A percentile compares a stretch with the other conserved stretches of the same genome.
phyloP scores from a whole-genome alignment of 2,113 vertebrate species.

The Oncorhynchus kisutch region DNA sequence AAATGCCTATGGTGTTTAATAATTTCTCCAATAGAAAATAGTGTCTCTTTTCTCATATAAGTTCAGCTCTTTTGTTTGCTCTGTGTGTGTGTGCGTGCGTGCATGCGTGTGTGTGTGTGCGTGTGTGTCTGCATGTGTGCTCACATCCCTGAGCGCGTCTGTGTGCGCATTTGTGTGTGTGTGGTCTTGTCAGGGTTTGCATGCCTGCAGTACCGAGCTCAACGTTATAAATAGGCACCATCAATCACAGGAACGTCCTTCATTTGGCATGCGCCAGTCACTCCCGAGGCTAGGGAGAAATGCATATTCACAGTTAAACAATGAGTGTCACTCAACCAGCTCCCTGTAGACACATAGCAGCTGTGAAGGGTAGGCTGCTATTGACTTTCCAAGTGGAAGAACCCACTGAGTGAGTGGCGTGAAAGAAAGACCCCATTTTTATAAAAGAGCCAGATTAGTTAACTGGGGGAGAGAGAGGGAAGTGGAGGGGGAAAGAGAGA shows the following conservation, averaged over 20 bases:
- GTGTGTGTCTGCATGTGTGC: not conserved
- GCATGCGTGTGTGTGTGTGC: not conserved
- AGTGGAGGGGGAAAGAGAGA: not conserved
- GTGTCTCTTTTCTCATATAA: not conserved
- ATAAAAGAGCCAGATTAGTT: not conserved
- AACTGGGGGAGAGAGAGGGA: slow-evolving; percentile 32
- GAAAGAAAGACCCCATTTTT: slow-evolving; percentile 21
- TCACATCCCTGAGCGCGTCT: not conserved
- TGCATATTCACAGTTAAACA: slow-evolving; percentile 59
- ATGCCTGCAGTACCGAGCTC: slow-evolving; percentile 3
- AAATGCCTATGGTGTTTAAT: slow-evolving; percentile 34
- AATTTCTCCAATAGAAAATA: slow-evolving; percentile 26
- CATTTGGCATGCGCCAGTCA: slow-evolving; percentile 56
- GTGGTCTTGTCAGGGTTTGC: slow-evolving; percentile 35
- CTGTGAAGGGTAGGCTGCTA: slow-evolving; percentile 27
- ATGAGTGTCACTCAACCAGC: slow-evolving; percentile 55
- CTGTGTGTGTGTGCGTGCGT: not conserved
- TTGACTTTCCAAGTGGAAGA: slow-evolving; percentile 37
- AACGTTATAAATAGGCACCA: slow-evolving; percentile 64
- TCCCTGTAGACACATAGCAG: slow-evolving; percentile 55
- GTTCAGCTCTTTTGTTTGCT: slow-evolving; percentile 17
- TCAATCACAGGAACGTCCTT: slow-evolving; percentile 68
- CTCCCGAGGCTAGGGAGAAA: slow-evolving; percentile 49
- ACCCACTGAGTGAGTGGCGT: slow-evolving; percentile 25
- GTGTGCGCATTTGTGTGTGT: not conserved